Evolutionary conservation across 2,888 invertebrate genomes (phyloP).

Genomic region (Macropis europaea): DNA sequence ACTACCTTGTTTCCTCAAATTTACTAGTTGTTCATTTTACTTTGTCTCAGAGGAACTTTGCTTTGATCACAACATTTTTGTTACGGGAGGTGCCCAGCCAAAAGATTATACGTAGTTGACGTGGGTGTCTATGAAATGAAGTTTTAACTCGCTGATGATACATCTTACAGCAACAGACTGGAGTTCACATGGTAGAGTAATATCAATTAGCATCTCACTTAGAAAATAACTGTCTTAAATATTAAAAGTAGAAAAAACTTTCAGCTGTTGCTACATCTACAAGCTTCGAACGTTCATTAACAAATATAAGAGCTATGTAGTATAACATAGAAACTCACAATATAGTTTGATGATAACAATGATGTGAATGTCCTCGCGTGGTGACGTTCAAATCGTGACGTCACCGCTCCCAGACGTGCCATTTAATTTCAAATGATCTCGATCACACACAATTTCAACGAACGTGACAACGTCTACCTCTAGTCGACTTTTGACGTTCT

Average conservation of each 20-base stretch:
- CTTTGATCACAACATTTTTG: slow-evolving; percentile 38
- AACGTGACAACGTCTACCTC: background rate
- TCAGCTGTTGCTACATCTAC: too few relatives aligned
- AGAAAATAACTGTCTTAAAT: background rate
- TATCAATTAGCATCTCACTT: background rate
- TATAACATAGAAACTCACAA: slow-evolving; percentile 45
- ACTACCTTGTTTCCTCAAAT: slow-evolving; percentile 54
- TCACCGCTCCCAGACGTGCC: slow-evolving; percentile 59
- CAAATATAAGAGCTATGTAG: background rate
- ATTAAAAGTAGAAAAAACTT: background rate
- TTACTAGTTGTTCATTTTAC: slow-evolving; percentile 54
- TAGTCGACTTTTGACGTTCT: slow-evolving; percentile 10
- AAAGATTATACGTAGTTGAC: slow-evolving; percentile 12
- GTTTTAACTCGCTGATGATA: slow-evolving; percentile 1
- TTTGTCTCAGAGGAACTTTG: slow-evolving; percentile 27
- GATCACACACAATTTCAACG: slow-evolving; percentile 21
- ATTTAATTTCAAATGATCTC: slow-evolving; percentile 58
- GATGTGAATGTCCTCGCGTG: slow-evolving; percentile 42
- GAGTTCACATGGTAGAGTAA: background rate
- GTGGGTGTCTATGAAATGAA: slow-evolving; percentile 2
- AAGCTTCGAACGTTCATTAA: too few relatives aligned
- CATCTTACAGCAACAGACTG: background rate
- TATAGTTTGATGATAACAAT: slow-evolving; percentile 30
- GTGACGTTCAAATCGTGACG: slow-evolving; percentile 60
- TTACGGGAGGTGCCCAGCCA: slow-evolving; percentile 10